Base-by-base conservation (phyloP, 2,888 invertebrate genomes). In the Electrophaes corylata region DNA sequence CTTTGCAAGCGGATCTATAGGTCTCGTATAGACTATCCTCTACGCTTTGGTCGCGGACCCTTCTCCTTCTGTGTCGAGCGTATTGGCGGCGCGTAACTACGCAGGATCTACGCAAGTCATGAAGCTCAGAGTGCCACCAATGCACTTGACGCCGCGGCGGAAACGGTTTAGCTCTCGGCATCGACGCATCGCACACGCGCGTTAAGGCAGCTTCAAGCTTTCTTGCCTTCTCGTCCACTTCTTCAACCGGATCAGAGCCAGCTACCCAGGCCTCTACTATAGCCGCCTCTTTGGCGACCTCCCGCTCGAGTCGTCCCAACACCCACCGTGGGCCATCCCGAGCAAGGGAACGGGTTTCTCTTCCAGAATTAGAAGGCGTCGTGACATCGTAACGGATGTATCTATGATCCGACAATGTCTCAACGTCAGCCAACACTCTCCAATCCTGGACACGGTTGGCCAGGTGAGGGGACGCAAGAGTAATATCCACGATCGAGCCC, bases 71-170 rank as follows among this genome's bases (percentile, higher is more conserved):
- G 3, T 16, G 11, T 18, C 45, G 31, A 10, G 45, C 11, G 6
- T 33, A 31, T 4, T 4, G 29, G n/a, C 45, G 37, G 23, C 45
- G 29, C 43, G 20, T 14, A 50, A 41, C 49, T 40, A 31, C 18
- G 19, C 45, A 31, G 31, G 1, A 1, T 31, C 11, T 11, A 1
- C 31, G 31, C 3, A 31, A 11, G 31, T n/a, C 31, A 31, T 11
- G 31, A 0, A 33, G n/a, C 26, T 45, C 45, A 6, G 12, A 16
- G 1, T 29, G 16, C 45, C 45, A 45, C 45, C 45, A 45, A 10
- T 45, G 18, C n/a, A 58, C 45, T 11, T 10, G 11, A 4, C 45
- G 29, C n/a, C 16, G 14, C 2, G 29, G 5, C 11, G 4, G 11
- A 31, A 8, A 3, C 11, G 16, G 3, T 11, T 5, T n/a, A 5